phyloP scores from a whole-genome alignment of 2,888 invertebrate genomes.

The Mylabris sibirica region DNA sequence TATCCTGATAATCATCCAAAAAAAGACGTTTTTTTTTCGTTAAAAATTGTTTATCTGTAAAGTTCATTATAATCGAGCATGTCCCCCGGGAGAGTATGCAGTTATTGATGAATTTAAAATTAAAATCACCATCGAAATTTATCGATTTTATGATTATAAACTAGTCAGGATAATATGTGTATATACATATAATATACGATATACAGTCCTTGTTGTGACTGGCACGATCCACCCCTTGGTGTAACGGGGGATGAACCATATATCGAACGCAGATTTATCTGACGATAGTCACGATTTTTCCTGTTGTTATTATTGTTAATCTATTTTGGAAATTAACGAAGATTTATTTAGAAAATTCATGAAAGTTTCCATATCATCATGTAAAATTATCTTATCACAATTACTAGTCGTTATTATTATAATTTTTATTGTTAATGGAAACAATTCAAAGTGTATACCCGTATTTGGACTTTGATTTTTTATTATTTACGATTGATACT shows the following conservation, averaged over 20 bases:
- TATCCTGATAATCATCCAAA: slow-evolving; percentile 26
- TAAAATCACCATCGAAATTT: neutral
- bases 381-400: slow-evolving; percentile 5
- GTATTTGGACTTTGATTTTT: slow-evolving; percentile 8
- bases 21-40: neutral
- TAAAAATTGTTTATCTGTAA: too few species aligned
- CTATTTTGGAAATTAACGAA: neutral
- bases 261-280: slow-evolving; percentile 54
- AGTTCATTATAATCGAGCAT: too few species aligned
- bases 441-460: neutral
- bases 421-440: neutral
- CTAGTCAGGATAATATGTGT: neutral
- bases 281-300: slow-evolving; percentile 41
- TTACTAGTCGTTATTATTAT: neutral
- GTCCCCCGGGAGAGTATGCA: too few species aligned
- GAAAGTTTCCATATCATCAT: slow-evolving; percentile 1
- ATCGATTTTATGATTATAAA: slow-evolving; percentile 4
- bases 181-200: slow-evolving; percentile 26
- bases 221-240: slow-evolving; percentile 45
- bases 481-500: neutral
- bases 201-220: slow-evolving; percentile 41
- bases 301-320: neutral
- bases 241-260: slow-evolving; percentile 49
- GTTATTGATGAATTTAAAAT: neutral
- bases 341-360: neutral